These are phyloP conservation scores for Zaprionus africanus DNA, from an alignment of 1,140 invertebrate species.

Conservation along the genomic window DNA sequence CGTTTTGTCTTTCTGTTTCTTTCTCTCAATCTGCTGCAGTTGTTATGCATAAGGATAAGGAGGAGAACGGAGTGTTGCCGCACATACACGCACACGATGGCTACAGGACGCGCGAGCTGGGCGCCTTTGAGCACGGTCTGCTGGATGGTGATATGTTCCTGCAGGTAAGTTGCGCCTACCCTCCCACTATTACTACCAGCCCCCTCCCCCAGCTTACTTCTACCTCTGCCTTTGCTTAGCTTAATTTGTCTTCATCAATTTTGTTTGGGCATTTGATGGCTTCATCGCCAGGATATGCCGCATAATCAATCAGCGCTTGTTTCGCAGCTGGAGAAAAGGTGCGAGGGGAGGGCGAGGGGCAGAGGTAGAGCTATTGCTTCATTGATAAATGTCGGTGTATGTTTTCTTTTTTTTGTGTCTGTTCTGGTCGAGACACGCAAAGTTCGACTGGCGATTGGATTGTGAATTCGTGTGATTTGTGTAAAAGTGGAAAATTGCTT, in stretches of 20 bases:
- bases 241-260: constrained; percentile 76
- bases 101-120: constrained; percentile 91
- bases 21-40: constrained; percentile 88
- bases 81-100: constrained; percentile 86
- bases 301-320: constrained; percentile 74
- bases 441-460: constrained; percentile 25
- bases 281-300: constrained; percentile 53
- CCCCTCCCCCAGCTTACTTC: constrained; percentile 3
- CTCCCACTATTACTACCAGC: background rate
- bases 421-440: constrained; percentile 38
- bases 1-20: constrained; percentile 9
- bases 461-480: constrained; percentile 33
- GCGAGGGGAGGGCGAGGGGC: background rate
- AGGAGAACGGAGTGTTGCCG: constrained; percentile 88
- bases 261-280: constrained; percentile 72
- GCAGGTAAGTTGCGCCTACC: constrained; percentile 88
- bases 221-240: background rate
- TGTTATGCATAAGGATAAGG: constrained; percentile 96
- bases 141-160: constrained; percentile 97
- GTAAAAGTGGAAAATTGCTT: constrained; percentile 39
- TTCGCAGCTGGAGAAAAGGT: constrained; percentile 4
- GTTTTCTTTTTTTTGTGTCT: background rate
- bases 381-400: constrained; percentile 31
- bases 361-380: constrained; percentile 12
- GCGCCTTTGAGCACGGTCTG: constrained; percentile 94